A percentile compares a stretch with the other conserved stretches of the same genome.
phyloP scores from a whole-genome alignment of 2,888 invertebrate genomes.

The Polymixis lichenea region DNA sequence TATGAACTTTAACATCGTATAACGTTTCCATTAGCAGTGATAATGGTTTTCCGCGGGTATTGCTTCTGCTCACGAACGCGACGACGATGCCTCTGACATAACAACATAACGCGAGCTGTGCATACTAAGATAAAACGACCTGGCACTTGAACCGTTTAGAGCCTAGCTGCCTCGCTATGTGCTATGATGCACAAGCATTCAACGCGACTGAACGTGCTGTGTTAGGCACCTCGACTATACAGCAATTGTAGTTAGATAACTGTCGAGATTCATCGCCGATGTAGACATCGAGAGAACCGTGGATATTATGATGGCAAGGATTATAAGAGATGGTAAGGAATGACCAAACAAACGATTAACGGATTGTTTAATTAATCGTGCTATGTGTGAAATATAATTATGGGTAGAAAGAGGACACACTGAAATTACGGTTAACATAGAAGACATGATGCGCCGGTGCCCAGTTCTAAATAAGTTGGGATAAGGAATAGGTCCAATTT shows the following conservation, averaged over 20 bases:
- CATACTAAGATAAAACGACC: conserved; percentile 33
- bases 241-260: neutral
- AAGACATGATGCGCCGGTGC: too few species aligned
- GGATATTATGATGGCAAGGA: neutral
- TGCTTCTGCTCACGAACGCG: conserved; percentile 51
- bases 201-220: neutral
- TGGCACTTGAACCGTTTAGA: conserved; percentile 44
- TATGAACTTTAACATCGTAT: conserved; percentile 10
- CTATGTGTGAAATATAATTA: too few species aligned
- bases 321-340: neutral
- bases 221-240: conserved; percentile 3
- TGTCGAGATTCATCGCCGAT: neutral
- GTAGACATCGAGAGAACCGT: neutral
- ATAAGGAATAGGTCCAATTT: too few species aligned
- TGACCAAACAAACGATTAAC: neutral
- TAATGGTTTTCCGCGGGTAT: conserved; percentile 40
- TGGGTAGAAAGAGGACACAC: too few species aligned
- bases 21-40: conserved; percentile 33
- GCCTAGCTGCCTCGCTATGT: neutral
- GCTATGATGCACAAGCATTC: conserved; percentile 25
- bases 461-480: too few species aligned
- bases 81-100: conserved; percentile 50
- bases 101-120: conserved; percentile 32
- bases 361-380: neutral
- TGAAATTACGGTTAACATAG: too few species aligned